phyloP scores from a whole-genome alignment of 2,113 vertebrate species.

The Podilymbus podiceps region DNA sequence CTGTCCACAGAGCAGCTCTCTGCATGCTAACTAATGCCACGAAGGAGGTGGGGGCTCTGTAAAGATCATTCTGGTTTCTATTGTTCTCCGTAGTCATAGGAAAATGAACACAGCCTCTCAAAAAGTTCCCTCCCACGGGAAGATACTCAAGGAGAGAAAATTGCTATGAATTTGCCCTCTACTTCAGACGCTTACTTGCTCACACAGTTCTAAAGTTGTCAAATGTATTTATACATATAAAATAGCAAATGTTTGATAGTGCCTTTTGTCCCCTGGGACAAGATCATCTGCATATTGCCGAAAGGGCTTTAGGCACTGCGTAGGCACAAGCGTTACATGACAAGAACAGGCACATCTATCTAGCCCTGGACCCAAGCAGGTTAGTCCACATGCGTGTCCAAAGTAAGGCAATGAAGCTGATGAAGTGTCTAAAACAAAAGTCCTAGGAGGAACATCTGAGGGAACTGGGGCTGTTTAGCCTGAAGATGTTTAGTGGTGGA shows the following conservation, averaged over 20 bases:
- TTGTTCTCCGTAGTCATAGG: constrained; percentile 34
- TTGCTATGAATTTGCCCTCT: constrained; percentile 65
- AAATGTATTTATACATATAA: constrained; percentile 55
- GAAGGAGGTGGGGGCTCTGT: background rate
- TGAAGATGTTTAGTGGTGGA: too few species aligned
- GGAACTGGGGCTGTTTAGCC: too few species aligned
- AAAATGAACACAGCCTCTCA: constrained; percentile 62
- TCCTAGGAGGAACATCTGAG: too few species aligned
- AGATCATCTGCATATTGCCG: constrained; percentile 34
- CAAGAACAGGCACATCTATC: background rate
- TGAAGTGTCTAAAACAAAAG: too few species aligned
- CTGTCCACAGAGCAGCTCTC: constrained; percentile 8
- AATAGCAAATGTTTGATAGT: constrained; percentile 54
- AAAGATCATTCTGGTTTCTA: constrained; percentile 50
- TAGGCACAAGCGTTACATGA: background rate
- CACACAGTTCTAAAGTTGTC: constrained; percentile 51
- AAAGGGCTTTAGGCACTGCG: background rate
- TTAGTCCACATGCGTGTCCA: background rate
- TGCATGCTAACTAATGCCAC: constrained; percentile 14
- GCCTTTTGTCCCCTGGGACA: constrained; percentile 13
- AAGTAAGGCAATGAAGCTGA: too few species aligned
- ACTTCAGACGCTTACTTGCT: constrained; percentile 51
- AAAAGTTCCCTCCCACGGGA: constrained; percentile 61
- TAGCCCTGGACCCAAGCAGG: background rate
- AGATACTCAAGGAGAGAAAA: constrained; percentile 66